A percentile compares a stretch with the other conserved stretches of the same genome.
Conservation (phyloP, 2,888 invertebrate genomes). For the Lamellibrachia columna region DNA sequence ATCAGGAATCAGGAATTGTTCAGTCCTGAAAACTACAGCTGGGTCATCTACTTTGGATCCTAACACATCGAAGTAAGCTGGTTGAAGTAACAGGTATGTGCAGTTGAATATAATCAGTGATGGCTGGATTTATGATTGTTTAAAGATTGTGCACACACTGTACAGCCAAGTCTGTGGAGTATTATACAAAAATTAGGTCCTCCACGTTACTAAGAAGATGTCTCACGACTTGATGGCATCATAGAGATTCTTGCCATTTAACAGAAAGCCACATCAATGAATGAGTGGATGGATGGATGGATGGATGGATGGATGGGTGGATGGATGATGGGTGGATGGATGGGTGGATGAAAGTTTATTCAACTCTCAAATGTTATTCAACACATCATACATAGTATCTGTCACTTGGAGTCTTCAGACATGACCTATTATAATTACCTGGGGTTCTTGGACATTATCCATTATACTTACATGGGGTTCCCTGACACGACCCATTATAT, state of each 20-base stretch:
- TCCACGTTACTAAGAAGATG: no score
- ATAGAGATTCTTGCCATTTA: no score
- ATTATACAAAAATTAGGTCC: no score
- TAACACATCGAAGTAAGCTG: background rate
- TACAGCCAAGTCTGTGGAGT: no score
- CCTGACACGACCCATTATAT: background rate
- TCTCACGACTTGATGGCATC: no score
- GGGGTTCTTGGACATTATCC: background rate
- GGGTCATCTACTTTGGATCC: background rate
- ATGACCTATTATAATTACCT: background rate
- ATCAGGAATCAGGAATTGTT: background rate
- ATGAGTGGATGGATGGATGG: no score
- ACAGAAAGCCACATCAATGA: no score
- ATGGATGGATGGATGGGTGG: no score
- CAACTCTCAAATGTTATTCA: no score
- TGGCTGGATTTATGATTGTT: background rate
- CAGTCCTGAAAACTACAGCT: background rate
- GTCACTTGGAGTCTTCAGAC: background rate
- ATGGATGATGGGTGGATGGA: no score
- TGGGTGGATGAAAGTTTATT: no score
- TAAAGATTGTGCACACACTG: no score
- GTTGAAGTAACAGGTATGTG: background rate
- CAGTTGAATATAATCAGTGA: background rate
- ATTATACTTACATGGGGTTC: background rate
- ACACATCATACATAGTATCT: background rate